Evolutionary conservation across 2,888 invertebrate genomes (phyloP).

Genomic region (Cyclophora punctaria): DNA sequence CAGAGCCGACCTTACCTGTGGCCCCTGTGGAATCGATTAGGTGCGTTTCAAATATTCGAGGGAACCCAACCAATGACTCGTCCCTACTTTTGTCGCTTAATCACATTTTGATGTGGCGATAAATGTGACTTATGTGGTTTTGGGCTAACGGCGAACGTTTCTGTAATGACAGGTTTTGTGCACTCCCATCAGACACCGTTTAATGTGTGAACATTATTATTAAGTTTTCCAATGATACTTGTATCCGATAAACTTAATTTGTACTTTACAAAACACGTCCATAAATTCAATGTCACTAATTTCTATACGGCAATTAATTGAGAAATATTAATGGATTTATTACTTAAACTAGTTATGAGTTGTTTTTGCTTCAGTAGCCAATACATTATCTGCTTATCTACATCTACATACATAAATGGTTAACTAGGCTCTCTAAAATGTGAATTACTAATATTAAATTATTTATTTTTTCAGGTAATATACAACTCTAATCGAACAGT

Average conservation of each 20-base stretch:
- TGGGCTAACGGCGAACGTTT: constrained; percentile 51
- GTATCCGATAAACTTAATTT: constrained; percentile 19
- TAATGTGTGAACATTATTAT: constrained; percentile 61
- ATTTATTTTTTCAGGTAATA: constrained; percentile 18
- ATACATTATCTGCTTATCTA: constrained; percentile 1
- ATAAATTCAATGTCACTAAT: constrained; percentile 6
- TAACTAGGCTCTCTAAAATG: background rate
- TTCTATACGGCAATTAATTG: constrained; percentile 14
- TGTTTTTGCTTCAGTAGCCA: background rate
- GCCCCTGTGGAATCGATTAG: constrained; percentile 54
- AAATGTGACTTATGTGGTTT: constrained; percentile 73
- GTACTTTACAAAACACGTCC: constrained; percentile 8
- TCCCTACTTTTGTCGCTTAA: constrained; percentile 64
- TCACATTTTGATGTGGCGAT: constrained; percentile 72
- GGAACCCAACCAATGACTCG: constrained; percentile 51
- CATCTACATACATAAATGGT: background rate
- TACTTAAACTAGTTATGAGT: constrained; percentile 4
- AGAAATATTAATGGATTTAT: constrained; percentile 7
- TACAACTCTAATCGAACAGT: constrained; percentile 15
- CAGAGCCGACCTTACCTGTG: constrained; percentile 45
- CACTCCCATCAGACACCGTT: constrained; percentile 51
- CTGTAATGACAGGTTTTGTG: constrained; percentile 60
- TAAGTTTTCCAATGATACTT: constrained; percentile 32
- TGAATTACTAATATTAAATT: background rate
- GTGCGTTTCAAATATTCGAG: constrained; percentile 45